phyloP scores from a whole-genome alignment of 2,888 invertebrate genomes.

The Drosophila siamana region DNA sequence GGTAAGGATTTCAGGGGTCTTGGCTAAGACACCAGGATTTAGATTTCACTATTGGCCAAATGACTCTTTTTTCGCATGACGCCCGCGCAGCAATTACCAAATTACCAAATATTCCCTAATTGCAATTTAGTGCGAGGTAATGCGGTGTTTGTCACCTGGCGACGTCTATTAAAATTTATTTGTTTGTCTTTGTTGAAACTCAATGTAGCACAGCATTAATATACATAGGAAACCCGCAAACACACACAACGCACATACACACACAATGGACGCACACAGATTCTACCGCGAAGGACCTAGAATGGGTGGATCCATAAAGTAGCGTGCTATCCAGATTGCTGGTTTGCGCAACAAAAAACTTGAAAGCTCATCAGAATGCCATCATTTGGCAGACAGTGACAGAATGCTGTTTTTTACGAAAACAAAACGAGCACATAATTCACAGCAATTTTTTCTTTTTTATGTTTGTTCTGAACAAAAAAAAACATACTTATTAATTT shows the following conservation, averaged over 20 bases:
- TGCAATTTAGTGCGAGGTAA: constrained; percentile 72
- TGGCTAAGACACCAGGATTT: constrained; percentile 21
- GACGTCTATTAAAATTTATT: constrained; percentile 76
- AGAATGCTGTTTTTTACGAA: background rate
- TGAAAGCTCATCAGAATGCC: constrained; percentile 19
- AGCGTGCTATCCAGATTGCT: background rate
- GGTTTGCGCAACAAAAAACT: background rate
- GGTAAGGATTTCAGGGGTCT: constrained; percentile 2
- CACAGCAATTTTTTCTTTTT: too few species aligned
- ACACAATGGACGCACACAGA: background rate
- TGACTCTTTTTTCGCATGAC: constrained; percentile 22
- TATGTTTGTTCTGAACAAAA: too few species aligned
- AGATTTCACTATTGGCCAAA: constrained; percentile 3
- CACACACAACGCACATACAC: constrained; percentile 12
- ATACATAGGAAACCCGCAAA: constrained; percentile 21
- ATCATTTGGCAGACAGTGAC: constrained; percentile 12
- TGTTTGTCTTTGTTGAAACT: constrained; percentile 65
- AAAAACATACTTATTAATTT: too few species aligned
- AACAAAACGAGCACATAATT: background rate
- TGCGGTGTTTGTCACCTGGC: constrained; percentile 67
- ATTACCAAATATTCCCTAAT: constrained; percentile 70
- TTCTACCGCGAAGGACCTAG: constrained; percentile 5
- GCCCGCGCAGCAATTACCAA: constrained; percentile 56
- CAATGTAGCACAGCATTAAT: constrained; percentile 41
- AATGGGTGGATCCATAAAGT: constrained; percentile 8